Percentiles rank a stretch among this genome's conserved stretches.
phyloP scores from a whole-genome alignment of 2,888 invertebrate species.

The Pedicia rivosa region DNA sequence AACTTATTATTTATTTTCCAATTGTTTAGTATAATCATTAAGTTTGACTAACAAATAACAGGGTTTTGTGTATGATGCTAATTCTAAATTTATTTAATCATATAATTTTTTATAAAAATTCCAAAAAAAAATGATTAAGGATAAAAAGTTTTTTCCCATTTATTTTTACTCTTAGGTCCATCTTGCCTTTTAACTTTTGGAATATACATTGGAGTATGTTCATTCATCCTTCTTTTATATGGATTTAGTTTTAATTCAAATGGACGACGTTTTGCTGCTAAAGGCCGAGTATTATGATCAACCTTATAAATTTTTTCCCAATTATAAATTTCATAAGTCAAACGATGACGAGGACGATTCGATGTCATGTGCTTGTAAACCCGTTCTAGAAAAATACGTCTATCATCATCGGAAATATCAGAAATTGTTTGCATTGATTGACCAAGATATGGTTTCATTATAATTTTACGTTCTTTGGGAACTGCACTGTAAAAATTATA shows the following conservation, averaged over 20 bases:
- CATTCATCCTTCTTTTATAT: constrained; percentile 45
- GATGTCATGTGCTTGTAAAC: constrained; percentile 50
- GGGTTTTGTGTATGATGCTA: no score
- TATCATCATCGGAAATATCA: constrained; percentile 51
- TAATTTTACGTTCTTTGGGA: constrained; percentile 42
- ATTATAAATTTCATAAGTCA: constrained; percentile 50
- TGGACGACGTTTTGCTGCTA: constrained; percentile 51
- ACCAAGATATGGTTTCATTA: constrained; percentile 60
- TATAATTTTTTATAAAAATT: background rate
- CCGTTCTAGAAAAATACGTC: constrained; percentile 50
- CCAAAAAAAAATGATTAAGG: constrained; percentile 27
- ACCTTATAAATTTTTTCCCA: constrained; percentile 79
- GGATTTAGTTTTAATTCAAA: constrained; percentile 52
- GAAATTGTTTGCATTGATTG: constrained; percentile 40
- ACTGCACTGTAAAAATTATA: constrained; percentile 57
- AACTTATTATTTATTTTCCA: no score
- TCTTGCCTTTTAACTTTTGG: constrained; percentile 45
- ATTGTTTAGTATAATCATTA: no score
- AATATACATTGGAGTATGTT: constrained; percentile 50
- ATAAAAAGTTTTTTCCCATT: constrained; percentile 51
- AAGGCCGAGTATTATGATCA: constrained; percentile 45
- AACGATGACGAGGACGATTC: constrained; percentile 45
- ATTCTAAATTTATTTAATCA: no score
- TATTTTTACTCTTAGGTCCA: constrained; percentile 42
- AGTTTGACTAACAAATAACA: background rate